Conservation (phyloP, 1,140 invertebrate species). For the Mercenaria mercenaria region DNA sequence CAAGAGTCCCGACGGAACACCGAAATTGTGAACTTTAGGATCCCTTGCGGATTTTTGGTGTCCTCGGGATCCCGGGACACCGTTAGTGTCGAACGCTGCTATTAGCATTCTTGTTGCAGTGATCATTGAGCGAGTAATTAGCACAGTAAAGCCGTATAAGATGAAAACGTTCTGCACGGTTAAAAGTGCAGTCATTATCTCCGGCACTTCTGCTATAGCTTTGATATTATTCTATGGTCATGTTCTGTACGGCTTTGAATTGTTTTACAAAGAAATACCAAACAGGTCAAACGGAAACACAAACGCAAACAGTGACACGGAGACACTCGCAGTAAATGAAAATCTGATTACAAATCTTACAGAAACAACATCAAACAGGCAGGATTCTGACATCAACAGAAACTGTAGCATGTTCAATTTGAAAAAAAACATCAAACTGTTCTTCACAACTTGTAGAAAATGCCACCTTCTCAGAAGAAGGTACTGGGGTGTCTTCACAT, state of each 20-base stretch:
- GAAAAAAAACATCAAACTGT: not conserved
- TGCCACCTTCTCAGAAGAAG: no score
- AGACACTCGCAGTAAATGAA: no score
- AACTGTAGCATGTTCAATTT: not conserved
- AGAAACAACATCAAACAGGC: not conserved
- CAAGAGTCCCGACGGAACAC: no score
- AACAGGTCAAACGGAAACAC: not conserved
- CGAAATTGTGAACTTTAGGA: no score
- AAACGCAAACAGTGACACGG: not conserved
- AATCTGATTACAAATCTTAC: no score
- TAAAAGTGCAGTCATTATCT: not conserved
- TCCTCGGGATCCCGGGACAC: no score
- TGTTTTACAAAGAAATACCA: not conserved
- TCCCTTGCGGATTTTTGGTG: no score
- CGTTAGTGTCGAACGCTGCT: no score
- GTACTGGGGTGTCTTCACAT: no score
- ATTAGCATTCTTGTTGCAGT: conserved; percentile 72
- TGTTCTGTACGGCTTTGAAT: not conserved
- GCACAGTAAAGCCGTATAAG: conserved; percentile 69
- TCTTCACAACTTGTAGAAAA: no score
- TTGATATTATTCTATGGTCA: not conserved
- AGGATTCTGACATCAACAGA: no score
- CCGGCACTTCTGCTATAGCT: not conserved
- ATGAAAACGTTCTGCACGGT: conserved; percentile 55
- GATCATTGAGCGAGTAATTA: conserved; percentile 73